Conservation (phyloP, 2,797 vertebrate genomes). For the Falco columbarius region DNA sequence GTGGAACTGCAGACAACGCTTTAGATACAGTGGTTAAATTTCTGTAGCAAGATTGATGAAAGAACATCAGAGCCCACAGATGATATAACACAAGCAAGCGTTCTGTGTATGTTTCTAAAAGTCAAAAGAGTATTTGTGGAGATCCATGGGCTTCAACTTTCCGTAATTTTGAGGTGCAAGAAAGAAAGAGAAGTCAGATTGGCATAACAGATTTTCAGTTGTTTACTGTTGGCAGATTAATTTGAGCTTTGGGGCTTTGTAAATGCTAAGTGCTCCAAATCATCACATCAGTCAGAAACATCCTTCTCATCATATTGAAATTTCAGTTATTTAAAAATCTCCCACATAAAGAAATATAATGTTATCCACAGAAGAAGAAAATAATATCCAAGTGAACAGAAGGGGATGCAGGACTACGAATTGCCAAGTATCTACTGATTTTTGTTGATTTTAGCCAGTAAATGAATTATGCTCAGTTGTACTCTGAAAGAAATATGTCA, state of each 20-base stretch:
- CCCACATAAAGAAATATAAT: neutral
- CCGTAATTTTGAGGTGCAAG: neutral
- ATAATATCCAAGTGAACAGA: neutral
- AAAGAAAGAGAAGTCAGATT: neutral
- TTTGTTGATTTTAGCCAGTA: neutral
- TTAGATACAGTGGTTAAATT: neutral
- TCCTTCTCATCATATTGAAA: neutral
- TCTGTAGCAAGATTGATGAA: neutral
- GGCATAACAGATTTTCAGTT: neutral
- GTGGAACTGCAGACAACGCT: neutral
- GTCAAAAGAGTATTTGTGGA: neutral
- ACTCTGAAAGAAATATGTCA: neutral
- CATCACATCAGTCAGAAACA: neutral
- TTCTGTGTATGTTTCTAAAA: neutral
- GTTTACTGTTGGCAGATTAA: neutral
- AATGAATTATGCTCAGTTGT: neutral
- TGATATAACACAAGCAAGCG: neutral
- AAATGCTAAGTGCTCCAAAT: neutral
- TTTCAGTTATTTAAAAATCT: neutral
- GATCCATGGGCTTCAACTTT: neutral
- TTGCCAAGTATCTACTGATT: neutral
- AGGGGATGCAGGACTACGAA: neutral
- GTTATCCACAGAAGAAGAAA: neutral
- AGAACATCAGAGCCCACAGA: neutral
- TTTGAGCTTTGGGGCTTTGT: neutral